phyloP scores from a whole-genome alignment of 2,113 vertebrate species.

The Lucifuga dentata region DNA sequence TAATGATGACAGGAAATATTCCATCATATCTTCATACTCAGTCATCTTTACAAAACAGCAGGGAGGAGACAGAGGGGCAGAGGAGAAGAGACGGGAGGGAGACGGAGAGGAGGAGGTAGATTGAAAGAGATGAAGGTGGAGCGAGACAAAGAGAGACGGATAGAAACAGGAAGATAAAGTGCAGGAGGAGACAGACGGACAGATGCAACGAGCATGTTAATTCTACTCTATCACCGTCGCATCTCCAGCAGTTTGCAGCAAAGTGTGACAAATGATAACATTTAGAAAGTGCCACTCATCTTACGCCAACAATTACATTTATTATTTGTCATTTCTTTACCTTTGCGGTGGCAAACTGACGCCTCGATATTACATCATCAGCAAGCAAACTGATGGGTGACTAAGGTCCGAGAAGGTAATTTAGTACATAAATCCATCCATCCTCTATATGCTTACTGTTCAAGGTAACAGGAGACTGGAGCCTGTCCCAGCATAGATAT shows the following conservation, averaged over 20 bases:
- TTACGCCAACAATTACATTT: conserved; percentile 47
- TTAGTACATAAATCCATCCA: too few species aligned
- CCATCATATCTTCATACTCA: conserved; percentile 70
- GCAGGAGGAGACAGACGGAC: not conserved
- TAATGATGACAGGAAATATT: conserved; percentile 80
- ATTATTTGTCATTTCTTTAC: conserved; percentile 45
- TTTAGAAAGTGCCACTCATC: conserved; percentile 56
- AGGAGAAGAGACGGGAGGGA: conserved; percentile 3
- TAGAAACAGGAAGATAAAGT: conserved; percentile 49
- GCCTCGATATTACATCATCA: too few species aligned
- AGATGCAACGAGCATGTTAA: conserved; percentile 57
- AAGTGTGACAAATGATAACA: conserved; percentile 47
- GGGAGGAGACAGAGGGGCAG: conserved; percentile 31
- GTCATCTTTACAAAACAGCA: conserved; percentile 73
- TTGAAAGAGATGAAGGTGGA: conserved; percentile 52
- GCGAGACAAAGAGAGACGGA: conserved; percentile 50
- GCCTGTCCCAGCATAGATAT: too few species aligned
- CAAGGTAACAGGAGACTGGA: too few species aligned
- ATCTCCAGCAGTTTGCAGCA: too few species aligned
- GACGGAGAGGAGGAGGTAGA: conserved; percentile 13
- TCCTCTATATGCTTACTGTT: too few species aligned
- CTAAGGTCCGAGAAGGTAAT: too few species aligned
- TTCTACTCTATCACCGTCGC: conserved; percentile 55
- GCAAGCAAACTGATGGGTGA: too few species aligned
- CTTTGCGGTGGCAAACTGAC: too few species aligned